Conservation (phyloP, 1,140 invertebrate species). For the Chironomus tepperi region DNA sequence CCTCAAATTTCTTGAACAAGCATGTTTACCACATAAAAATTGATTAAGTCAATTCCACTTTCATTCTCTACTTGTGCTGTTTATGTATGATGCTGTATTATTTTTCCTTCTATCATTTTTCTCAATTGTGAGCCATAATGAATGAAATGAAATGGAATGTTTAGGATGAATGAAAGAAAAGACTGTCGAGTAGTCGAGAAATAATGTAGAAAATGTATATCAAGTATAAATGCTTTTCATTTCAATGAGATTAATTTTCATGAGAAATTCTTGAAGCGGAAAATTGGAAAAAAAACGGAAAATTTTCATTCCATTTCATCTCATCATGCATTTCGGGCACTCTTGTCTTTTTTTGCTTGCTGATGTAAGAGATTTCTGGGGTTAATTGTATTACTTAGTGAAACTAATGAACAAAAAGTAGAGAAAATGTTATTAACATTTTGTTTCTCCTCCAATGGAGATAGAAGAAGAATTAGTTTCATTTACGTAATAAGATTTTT, state of each 20-base stretch:
- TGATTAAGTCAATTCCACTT: constrained; percentile 22
- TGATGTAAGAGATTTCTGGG: not conserved
- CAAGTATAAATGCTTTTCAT: constrained; percentile 15
- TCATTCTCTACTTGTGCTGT: not conserved
- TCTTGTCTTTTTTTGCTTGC: no score
- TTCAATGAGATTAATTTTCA: constrained; percentile 18
- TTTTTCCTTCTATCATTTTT: no score
- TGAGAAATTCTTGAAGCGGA: constrained; percentile 19
- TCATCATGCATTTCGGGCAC: no score
- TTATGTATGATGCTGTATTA: no score
- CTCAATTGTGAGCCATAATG: no score
- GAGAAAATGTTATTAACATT: not conserved
- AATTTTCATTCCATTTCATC: no score
- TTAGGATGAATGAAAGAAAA: not conserved
- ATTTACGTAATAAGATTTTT: no score
- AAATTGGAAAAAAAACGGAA: constrained; percentile 1
- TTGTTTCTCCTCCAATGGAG: not conserved
- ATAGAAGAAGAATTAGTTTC: no score
- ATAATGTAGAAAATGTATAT: not conserved
- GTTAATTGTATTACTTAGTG: constrained; percentile 4
- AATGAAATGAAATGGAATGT: not conserved
- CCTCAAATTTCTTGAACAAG: constrained; percentile 14
- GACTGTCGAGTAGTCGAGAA: not conserved
- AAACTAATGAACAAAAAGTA: not conserved
- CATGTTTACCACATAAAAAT: constrained; percentile 23